Conservation (phyloP, 2,888 invertebrate species). For the Erpobdella octoculata region DNA sequence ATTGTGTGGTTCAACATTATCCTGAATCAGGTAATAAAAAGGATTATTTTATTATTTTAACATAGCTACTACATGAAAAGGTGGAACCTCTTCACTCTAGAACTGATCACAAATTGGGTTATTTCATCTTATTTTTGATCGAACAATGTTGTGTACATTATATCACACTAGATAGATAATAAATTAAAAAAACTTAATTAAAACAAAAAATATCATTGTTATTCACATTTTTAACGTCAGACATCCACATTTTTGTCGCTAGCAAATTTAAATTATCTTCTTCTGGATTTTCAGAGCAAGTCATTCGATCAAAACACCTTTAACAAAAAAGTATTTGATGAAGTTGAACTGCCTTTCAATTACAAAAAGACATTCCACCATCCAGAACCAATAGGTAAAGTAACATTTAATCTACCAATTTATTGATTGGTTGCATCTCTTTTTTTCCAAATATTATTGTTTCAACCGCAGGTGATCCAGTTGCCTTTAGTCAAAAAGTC, state of each 20-base stretch:
- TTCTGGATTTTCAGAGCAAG: slow-evolving; percentile 49
- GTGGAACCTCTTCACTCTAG: slow-evolving; percentile 66
- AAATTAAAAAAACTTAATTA: too few relatives aligned
- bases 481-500: not conserved
- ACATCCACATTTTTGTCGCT: too few relatives aligned
- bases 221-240: too few relatives aligned
- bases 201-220: too few relatives aligned
- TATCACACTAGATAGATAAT: too few relatives aligned
- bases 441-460: too few relatives aligned
- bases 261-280: too few relatives aligned
- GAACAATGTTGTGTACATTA: too few relatives aligned
- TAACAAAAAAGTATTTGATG: slow-evolving; percentile 57
- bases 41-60: too few relatives aligned
- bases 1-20: too few relatives aligned
- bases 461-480: not conserved
- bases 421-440: too few relatives aligned
- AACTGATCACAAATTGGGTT: slow-evolving; percentile 54
- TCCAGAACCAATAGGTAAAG: slow-evolving; percentile 25
- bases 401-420: not conserved
- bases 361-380: slow-evolving; percentile 28
- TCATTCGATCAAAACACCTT: slow-evolving; percentile 61
- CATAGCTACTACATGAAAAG: slow-evolving; percentile 65
- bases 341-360: slow-evolving; percentile 56
- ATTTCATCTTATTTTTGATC: not conserved
- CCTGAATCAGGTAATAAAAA: too few relatives aligned